Percentiles rank a stretch among this genome's conserved stretches.
phyloP scores from a whole-genome alignment of 2,888 invertebrate species.

The Torymus texanus region DNA sequence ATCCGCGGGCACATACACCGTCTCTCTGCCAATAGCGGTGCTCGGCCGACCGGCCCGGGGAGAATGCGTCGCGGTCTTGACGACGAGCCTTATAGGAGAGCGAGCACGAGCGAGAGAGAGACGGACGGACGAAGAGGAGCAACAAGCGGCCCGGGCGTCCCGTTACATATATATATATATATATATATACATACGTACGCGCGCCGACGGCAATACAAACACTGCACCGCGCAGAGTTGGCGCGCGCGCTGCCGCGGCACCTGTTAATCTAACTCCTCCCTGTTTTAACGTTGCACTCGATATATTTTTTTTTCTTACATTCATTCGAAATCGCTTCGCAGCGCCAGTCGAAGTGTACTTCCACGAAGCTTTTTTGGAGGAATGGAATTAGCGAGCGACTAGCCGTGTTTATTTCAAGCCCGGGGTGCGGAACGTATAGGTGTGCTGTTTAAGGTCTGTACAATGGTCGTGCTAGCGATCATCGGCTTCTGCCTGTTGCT shows the following conservation, averaged over 20 bases:
- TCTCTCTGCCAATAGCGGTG: neutral
- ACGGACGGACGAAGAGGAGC: constrained; percentile 21
- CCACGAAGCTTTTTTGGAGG: too few species aligned
- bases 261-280: too few species aligned
- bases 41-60: constrained; percentile 6
- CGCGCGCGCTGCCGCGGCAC: neutral
- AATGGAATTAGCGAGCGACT: neutral
- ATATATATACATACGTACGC: neutral
- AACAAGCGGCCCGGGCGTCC: constrained; percentile 48
- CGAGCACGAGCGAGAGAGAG: too few species aligned
- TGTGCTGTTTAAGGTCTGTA: too few species aligned
- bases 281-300: too few species aligned
- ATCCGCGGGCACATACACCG: too few species aligned
- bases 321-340: too few species aligned
- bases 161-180: too few species aligned
- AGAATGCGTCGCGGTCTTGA: constrained; percentile 47
- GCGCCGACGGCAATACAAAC: neutral
- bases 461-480: constrained; percentile 62
- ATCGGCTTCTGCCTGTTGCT: constrained; percentile 66
- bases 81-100: constrained; percentile 17
- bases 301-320: too few species aligned
- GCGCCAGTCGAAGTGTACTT: too few species aligned
- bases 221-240: neutral
- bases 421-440: too few species aligned
- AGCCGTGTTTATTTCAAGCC: too few species aligned